Percentiles rank a stretch among this genome's conserved stretches.
phyloP scores from a whole-genome alignment of 2,797 vertebrate species.

The Catostomus latipinnis region DNA sequence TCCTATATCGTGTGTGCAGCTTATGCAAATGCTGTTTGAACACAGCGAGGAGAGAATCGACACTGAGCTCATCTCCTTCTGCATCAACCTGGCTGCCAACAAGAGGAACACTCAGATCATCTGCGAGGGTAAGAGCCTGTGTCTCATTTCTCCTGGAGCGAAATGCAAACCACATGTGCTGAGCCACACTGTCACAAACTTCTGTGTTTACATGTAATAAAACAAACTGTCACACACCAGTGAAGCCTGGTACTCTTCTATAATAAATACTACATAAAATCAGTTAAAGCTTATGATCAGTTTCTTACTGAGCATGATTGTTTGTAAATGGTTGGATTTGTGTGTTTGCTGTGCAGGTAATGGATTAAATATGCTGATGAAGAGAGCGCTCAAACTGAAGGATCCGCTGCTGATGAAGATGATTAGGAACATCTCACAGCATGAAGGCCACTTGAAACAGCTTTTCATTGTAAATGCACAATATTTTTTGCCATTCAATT shows the following conservation, averaged over 20 bases:
- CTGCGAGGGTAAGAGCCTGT: constrained; percentile 84
- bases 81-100: constrained; percentile 94
- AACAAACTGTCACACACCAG: background rate
- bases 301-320: background rate
- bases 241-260: background rate
- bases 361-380: constrained; percentile 91
- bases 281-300: background rate
- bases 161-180: background rate
- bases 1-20: constrained; percentile 69
- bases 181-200: background rate
- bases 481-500: background rate
- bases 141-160: background rate
- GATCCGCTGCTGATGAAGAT: constrained; percentile 93
- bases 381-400: constrained; percentile 90
- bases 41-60: constrained; percentile 85
- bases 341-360: constrained; percentile 77
- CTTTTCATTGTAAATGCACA: constrained; percentile 85
- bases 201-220: constrained; percentile 7
- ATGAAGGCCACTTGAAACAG: constrained; percentile 87
- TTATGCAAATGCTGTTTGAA: constrained; percentile 93
- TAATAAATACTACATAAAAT: background rate
- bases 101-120: constrained; percentile 92
- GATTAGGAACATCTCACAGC: constrained; percentile 94
- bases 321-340: background rate
- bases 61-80: constrained; percentile 90